Base-by-base conservation (phyloP, 2,888 invertebrate genomes). In the Eucriotettix oculatus region DNA sequence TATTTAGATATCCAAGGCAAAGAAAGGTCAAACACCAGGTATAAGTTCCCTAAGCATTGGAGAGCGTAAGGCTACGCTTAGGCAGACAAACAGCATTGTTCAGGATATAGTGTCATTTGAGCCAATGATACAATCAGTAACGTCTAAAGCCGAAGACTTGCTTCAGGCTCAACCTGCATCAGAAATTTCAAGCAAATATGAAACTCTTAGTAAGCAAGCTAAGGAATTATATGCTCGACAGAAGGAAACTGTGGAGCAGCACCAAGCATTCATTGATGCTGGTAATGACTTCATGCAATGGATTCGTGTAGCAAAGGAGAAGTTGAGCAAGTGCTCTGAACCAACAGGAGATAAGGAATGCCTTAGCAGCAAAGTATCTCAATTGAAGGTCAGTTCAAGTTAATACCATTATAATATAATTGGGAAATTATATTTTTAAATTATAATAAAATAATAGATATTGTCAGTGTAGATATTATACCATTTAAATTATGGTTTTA, bases 41-140 rank as follows among this genome's bases (percentile, higher is more conserved):
- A 78, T 91, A 9, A 87, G 87, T 63, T 83, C 88, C 9, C 76
- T 91, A 43, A 85, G 86, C 60, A 82, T 89, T 57, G 90, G 90
- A 58, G 93, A 93, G 72, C 80, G 91, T 60, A 92, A 91, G 74
- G 92, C 92, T 10, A 90, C 87, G 68, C 79, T 94, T 55, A 81
- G 93, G 66, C 90, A 91, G 76, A 93, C 93, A 61, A 91, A 92
- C 75, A 92, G 90, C 73, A 90, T 95, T 70, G 92, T 95, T 54
- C 94, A 95, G 76, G 96, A 97, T 75, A 95, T 96, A 70, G 91
- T 93, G 66, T 91, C 94, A 58, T 93, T 95, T 75, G 94, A 96
- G 73, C 95, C 95, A 58, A 94, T 96, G 90, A 93, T 96, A 68
- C 93, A 94, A 73, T 94, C 94, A 54, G 92, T 95, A 52, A 86